Evolutionary conservation across 2,113 vertebrate species (phyloP).

Genomic region (Puffinus mauretanicus): DNA sequence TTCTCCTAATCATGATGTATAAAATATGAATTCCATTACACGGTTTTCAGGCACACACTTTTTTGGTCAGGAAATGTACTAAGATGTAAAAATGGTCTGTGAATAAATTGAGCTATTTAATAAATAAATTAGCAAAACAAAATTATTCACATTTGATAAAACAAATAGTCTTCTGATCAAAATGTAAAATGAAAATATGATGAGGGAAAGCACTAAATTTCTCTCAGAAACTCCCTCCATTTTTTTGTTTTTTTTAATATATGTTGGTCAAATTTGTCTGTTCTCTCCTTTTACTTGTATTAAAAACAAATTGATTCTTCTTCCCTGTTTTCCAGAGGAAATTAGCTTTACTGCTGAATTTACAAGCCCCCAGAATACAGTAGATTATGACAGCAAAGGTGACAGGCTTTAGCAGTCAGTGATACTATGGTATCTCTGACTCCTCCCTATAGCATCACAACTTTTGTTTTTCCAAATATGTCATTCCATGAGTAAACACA

Average conservation of each 20-base stretch:
- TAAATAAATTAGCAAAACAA: not conserved
- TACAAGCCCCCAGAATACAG: not conserved
- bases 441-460: not conserved
- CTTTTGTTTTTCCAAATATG: not conserved
- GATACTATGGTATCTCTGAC: not conserved
- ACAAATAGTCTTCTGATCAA: not conserved
- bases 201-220: not conserved
- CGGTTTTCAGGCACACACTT: not conserved
- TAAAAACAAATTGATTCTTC: not conserved
- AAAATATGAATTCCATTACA: not conserved
- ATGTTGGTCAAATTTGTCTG: not conserved
- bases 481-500: not conserved
- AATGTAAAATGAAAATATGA: not conserved
- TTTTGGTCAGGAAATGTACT: not conserved
- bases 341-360: not conserved
- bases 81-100: not conserved
- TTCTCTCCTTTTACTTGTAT: not conserved
- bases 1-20: not conserved
- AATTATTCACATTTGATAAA: not conserved
- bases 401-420: not conserved
- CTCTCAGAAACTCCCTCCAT: not conserved
- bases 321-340: not conserved
- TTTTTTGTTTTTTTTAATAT: not conserved
- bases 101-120: not conserved
- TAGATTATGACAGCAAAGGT: not conserved